These are phyloP conservation scores for Batillaria attramentaria DNA, from an alignment of 1,140 invertebrate genomes.

Conservation along the genomic window DNA sequence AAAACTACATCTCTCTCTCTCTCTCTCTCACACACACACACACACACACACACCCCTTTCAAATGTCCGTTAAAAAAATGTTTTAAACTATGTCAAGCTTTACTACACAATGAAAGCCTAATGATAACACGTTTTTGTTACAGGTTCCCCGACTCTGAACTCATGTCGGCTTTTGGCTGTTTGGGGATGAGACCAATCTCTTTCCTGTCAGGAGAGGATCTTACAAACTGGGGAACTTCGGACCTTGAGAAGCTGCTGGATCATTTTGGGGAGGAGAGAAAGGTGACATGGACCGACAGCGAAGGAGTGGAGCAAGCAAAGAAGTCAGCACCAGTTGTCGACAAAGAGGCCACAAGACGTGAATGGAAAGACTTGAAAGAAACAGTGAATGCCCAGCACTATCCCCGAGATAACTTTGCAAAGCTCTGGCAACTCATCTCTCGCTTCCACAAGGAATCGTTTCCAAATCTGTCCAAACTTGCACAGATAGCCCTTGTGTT, in stretches of 20 bases:
- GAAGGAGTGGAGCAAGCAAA: background rate
- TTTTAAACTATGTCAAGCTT: background rate
- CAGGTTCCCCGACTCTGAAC: background rate
- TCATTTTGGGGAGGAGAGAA: background rate
- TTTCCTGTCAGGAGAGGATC: background rate
- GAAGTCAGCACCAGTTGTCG: background rate
- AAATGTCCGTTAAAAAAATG: background rate
- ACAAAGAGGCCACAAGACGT: background rate
- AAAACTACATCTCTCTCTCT: background rate
- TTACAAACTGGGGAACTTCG: background rate
- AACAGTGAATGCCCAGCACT: conserved; percentile 23
- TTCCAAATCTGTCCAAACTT: conserved; percentile 37
- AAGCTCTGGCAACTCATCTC: conserved; percentile 30
- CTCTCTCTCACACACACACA: background rate
- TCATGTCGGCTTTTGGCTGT: background rate
- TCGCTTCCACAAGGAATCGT: conserved; percentile 30
- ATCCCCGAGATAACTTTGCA: conserved; percentile 30
- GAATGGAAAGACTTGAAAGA: conserved; percentile 33
- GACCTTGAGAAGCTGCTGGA: background rate
- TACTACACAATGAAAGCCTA: background rate
- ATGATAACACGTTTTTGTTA: background rate
- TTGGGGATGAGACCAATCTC: background rate
- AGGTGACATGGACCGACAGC: background rate
- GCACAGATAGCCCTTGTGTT: conserved; percentile 35
- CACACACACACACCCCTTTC: background rate